Conservation (phyloP, 2,113 vertebrate genomes). For the Piaya cayana region DNA sequence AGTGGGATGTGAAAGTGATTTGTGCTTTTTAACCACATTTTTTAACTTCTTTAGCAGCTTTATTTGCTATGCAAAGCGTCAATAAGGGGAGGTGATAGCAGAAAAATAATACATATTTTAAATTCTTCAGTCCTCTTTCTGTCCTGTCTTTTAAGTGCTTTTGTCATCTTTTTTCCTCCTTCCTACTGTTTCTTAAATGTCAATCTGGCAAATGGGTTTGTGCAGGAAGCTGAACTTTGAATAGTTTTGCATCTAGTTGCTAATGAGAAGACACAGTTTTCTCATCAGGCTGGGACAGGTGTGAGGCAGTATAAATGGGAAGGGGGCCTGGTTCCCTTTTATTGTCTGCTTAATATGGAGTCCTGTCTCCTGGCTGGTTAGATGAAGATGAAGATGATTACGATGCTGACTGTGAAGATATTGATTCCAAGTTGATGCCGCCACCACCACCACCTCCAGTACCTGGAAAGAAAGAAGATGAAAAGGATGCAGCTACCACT, state of each 20-base stretch:
- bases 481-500: constrained; percentile 71
- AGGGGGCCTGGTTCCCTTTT: neutral
- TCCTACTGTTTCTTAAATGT: neutral
- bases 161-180: neutral
- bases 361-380: constrained; percentile 32
- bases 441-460: constrained; percentile 90
- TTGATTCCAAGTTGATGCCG: constrained; percentile 96
- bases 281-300: neutral
- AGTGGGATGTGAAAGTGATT: neutral
- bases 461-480: constrained; percentile 88
- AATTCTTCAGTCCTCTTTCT: neutral
- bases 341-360: neutral
- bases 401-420: constrained; percentile 96
- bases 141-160: neutral
- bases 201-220: neutral
- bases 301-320: neutral
- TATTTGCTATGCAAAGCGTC: neutral
- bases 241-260: neutral
- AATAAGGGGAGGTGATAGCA: neutral
- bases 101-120: neutral
- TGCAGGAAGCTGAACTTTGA: neutral
- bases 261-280: neutral
- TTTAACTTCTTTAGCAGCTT: neutral
- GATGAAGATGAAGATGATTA: constrained; percentile 96
- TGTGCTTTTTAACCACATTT: neutral